Conservation (phyloP, 2,113 vertebrate species). For the Macroglossus sobrinus region DNA sequence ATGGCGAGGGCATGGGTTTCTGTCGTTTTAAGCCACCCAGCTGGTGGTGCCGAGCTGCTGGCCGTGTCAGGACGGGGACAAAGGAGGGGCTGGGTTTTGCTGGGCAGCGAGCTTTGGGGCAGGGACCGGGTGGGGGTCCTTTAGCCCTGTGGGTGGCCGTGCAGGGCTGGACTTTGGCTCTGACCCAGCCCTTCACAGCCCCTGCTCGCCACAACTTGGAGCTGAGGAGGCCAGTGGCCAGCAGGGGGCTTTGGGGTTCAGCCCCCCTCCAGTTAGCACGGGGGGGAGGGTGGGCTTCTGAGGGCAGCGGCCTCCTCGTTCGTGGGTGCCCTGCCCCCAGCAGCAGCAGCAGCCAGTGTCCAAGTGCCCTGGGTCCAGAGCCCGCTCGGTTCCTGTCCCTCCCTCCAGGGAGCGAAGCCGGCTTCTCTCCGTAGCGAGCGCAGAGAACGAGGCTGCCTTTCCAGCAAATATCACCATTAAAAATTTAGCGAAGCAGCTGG, state of each 20-base stretch:
- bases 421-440: background rate
- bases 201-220: rapidly evolving
- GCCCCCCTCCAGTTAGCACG: rapidly evolving
- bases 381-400: background rate
- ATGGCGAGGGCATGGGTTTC: too few relatives aligned
- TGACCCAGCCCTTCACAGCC: rapidly evolving
- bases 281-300: background rate
- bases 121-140: background rate
- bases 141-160: background rate
- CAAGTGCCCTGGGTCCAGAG: rapidly evolving
- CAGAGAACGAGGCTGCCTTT: background rate
- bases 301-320: background rate
- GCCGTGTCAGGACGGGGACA: background rate
- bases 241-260: background rate
- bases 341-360: rapidly evolving
- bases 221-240: background rate
- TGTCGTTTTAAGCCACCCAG: background rate
- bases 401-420: background rate
- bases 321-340: background rate
- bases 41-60: background rate
- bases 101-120: too few relatives aligned
- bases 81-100: background rate
- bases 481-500: constrained; percentile 41
- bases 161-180: background rate
- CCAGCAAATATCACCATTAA: background rate